These are phyloP conservation scores for Drosophila paulistorum DNA, from an alignment of 1,140 invertebrate genomes.

Conservation along the genomic window DNA sequence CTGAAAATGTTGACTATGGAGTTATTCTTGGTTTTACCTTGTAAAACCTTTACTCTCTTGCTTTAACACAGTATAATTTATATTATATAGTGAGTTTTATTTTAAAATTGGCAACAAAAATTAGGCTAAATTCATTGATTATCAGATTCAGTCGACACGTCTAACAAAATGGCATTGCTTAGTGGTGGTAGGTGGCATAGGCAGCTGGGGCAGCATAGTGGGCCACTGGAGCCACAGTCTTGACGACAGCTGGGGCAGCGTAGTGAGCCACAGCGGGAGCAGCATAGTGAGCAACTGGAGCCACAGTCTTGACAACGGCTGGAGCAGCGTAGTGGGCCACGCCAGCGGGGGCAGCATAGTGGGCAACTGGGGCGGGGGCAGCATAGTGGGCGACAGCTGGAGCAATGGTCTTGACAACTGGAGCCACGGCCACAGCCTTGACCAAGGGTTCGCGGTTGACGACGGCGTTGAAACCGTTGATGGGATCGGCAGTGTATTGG, in stretches of 20 bases:
- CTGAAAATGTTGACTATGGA: no score
- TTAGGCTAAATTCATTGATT: slow-evolving; percentile 30
- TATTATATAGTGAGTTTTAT: slow-evolving; percentile 1
- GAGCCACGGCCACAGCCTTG: slow-evolving; percentile 43
- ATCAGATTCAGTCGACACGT: slow-evolving; percentile 35
- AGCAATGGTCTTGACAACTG: slow-evolving; percentile 34
- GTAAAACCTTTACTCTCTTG: no score
- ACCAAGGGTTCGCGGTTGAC: slow-evolving; percentile 77
- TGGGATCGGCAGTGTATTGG: slow-evolving; percentile 77
- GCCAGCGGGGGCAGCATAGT: slow-evolving; percentile 54
- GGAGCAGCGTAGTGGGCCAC: slow-evolving; percentile 60
- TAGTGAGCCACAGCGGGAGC: slow-evolving; percentile 34
- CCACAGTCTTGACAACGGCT: slow-evolving; percentile 19
- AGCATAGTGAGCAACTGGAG: slow-evolving; percentile 43
- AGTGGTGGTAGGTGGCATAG: slow-evolving; percentile 49
- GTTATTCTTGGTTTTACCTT: no score
- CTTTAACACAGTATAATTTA: neutral
- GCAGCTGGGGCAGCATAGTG: slow-evolving; percentile 62
- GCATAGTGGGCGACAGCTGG: slow-evolving; percentile 42
- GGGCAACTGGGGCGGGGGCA: slow-evolving; percentile 36
- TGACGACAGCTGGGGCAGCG: neutral
- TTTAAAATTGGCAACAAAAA: slow-evolving; percentile 27
- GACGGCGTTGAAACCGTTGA: slow-evolving; percentile 81
- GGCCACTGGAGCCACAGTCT: slow-evolving; percentile 18
- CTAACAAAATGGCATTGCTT: slow-evolving; percentile 50